Conservation (phyloP, 2,797 vertebrate species). For the Nasua narica region DNA sequence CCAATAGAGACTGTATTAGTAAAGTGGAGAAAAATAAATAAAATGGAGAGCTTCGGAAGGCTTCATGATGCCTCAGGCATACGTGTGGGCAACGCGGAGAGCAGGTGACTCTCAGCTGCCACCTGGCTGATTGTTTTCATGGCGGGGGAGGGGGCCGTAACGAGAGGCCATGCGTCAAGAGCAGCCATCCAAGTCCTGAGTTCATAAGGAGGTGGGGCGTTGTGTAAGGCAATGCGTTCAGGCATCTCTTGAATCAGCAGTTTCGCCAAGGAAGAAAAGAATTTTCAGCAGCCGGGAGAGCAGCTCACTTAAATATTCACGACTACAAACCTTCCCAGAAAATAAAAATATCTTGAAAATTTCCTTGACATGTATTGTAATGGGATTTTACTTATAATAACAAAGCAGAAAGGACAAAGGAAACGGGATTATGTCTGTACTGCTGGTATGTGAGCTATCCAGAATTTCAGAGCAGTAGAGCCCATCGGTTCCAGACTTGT, state of each 20-base stretch:
- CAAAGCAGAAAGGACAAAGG: background rate
- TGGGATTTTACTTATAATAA: background rate
- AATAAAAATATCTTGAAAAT: background rate
- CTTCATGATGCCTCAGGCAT: background rate
- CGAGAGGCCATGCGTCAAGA: background rate
- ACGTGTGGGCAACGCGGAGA: background rate
- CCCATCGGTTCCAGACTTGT: background rate
- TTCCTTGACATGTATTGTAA: background rate
- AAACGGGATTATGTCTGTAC: background rate
- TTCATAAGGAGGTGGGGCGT: background rate
- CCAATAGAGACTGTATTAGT: background rate
- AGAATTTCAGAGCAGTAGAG: background rate
- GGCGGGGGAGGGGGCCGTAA: background rate
- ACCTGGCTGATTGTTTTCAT: background rate
- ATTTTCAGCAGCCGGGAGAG: background rate
- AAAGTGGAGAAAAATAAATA: background rate
- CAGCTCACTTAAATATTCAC: background rate
- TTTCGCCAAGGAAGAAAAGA: background rate
- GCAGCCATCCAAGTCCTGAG: rapidly evolving
- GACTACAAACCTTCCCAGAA: background rate
- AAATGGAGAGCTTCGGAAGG: background rate
- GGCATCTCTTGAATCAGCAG: background rate
- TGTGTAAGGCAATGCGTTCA: background rate
- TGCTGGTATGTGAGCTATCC: background rate
- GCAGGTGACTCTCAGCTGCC: background rate